Evolutionary conservation across 2,888 invertebrate genomes (phyloP).

Genomic region (Clepsis dumicolana): DNA sequence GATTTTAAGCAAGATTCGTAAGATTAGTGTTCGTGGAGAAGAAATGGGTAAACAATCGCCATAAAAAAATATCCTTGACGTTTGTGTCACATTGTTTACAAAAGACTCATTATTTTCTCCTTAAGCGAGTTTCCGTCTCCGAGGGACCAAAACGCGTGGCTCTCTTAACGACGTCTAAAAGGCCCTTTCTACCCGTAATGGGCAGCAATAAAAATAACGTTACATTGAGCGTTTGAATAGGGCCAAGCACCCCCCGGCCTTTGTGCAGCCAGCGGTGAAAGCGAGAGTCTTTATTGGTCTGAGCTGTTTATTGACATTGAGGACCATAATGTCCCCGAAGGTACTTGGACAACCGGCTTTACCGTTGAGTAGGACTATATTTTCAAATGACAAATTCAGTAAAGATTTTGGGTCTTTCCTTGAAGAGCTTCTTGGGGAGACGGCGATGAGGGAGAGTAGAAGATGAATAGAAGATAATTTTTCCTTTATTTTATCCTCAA

Average conservation of each 20-base stretch:
- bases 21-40: background rate
- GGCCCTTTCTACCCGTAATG: slow-evolving; percentile 62
- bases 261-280: slow-evolving; percentile 65
- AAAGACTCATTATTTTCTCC: slow-evolving; percentile 17
- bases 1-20: background rate
- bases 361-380: slow-evolving; percentile 24
- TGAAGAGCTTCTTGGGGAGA: no score
- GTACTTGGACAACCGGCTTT: slow-evolving; percentile 40
- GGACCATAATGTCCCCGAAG: slow-evolving; percentile 41
- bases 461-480: no score
- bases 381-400: background rate
- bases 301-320: slow-evolving; percentile 44
- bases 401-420: background rate
- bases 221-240: slow-evolving; percentile 61
- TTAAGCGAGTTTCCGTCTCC: slow-evolving; percentile 32
- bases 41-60: background rate
- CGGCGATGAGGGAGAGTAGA: no score
- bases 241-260: slow-evolving; percentile 54
- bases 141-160: slow-evolving; percentile 60
- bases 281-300: slow-evolving; percentile 68
- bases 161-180: slow-evolving; percentile 50
- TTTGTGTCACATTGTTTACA: background rate
- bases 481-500: no score
- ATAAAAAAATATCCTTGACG: background rate
- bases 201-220: slow-evolving; percentile 68